Evolutionary conservation across 2,113 vertebrate genomes (phyloP).

Genomic region (cattle (Bos taurus)): DNA sequence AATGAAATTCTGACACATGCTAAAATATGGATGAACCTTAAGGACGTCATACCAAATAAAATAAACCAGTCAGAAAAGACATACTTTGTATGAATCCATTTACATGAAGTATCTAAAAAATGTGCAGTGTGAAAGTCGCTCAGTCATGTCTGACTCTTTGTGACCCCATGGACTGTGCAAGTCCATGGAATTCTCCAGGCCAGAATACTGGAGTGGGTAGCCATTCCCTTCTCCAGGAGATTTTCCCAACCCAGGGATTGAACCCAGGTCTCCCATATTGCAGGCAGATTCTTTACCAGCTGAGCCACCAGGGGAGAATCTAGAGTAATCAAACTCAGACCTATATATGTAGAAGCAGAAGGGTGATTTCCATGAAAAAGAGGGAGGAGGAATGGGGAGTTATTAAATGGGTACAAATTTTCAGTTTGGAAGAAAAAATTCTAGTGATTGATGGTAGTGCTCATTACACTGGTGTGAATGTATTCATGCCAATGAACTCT

Average conservation of each 20-base stretch:
- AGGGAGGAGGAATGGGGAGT: neutral
- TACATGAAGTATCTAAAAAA: neutral
- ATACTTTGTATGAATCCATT: neutral
- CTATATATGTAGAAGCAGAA: neutral
- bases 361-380: neutral
- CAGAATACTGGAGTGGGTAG: neutral
- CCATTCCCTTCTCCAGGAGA: neutral
- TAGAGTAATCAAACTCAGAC: neutral
- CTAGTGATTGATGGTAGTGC: neutral
- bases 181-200: neutral
- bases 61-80: neutral
- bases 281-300: neutral
- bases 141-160: neutral
- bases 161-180: fast-evolving
- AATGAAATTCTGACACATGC: neutral
- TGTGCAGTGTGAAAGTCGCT: neutral
- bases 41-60: neutral
- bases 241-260: neutral
- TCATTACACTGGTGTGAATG: neutral
- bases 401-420: neutral
- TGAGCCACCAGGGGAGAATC: neutral
- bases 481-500: neutral
- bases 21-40: neutral
- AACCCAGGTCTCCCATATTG: neutral
- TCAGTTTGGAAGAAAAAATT: neutral